Evolutionary conservation across 2,113 vertebrate species (phyloP).

Genomic region (Halcyon senegalensis): DNA sequence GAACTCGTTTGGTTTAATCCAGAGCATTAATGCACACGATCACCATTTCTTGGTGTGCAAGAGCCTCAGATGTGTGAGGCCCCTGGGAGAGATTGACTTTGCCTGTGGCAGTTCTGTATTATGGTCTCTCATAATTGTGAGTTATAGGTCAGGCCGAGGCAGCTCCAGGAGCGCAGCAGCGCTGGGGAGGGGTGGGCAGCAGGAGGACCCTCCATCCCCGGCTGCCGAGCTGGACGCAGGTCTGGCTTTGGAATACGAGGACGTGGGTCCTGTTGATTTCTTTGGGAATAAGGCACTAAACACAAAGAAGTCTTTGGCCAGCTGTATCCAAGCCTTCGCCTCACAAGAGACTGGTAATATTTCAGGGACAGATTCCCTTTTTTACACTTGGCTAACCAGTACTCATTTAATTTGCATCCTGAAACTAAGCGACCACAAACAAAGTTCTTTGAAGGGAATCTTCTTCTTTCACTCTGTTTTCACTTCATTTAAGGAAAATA

Average conservation of each 20-base stretch:
- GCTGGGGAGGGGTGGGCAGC: background rate
- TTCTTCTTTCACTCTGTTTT: slow-evolving; percentile 15
- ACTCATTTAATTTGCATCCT: slow-evolving; percentile 15
- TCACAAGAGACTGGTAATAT: background rate
- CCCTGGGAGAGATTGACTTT: slow-evolving; percentile 52
- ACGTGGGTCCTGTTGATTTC: background rate
- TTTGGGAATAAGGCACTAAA: background rate
- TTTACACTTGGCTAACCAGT: background rate
- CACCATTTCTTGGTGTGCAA: slow-evolving; percentile 15
- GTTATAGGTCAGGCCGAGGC: slow-evolving; percentile 7
- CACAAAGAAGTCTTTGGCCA: background rate
- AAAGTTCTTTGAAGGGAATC: slow-evolving; percentile 4
- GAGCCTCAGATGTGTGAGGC: slow-evolving; percentile 33
- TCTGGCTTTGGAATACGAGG: background rate
- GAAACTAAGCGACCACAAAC: background rate
- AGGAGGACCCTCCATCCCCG: rapidly evolving
- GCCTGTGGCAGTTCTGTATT: slow-evolving; percentile 26
- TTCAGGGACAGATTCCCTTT: background rate
- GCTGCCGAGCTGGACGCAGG: background rate
- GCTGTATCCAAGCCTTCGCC: background rate
- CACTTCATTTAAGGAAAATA: slow-evolving; percentile 10
- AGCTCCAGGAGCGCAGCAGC: background rate
- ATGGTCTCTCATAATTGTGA: background rate
- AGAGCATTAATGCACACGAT: background rate
- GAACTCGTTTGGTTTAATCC: slow-evolving; percentile 26